Percentiles rank a stretch among this genome's conserved stretches.
Evolutionary conservation across 2,888 invertebrate genomes (phyloP).

Genomic region (Merodon equestris): DNA sequence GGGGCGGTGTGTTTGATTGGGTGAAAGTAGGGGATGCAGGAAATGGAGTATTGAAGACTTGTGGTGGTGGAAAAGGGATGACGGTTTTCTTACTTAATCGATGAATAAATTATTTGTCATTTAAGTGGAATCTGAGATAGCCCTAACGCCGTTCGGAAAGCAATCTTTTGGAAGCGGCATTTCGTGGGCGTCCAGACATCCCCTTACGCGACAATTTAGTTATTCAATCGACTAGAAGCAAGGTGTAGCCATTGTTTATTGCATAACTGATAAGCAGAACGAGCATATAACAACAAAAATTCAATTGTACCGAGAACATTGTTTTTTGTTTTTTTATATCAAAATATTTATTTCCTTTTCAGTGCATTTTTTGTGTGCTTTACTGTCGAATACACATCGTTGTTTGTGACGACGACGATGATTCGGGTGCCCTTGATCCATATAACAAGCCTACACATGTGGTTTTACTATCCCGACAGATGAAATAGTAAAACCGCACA

Average conservation of each 20-base stretch:
- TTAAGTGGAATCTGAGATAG: constrained; percentile 32
- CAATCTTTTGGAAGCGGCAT: too few relatives aligned
- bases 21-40: not conserved
- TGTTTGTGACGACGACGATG: constrained; percentile 9
- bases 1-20: constrained; percentile 17
- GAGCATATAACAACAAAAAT: constrained; percentile 69
- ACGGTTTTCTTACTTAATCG: constrained; percentile 54
- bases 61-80: too few relatives aligned
- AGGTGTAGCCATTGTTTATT: constrained; percentile 62
- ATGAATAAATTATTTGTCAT: constrained; percentile 66
- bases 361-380: constrained; percentile 11
- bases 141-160: too few relatives aligned
- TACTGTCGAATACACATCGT: too few relatives aligned
- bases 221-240: constrained; percentile 65
- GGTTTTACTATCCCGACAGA: constrained; percentile 11
- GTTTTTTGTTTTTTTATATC: constrained; percentile 30
- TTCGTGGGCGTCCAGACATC: constrained; percentile 4
- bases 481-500: constrained; percentile 32
- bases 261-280: constrained; percentile 63
- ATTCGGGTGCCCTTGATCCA: constrained; percentile 2
- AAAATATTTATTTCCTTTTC: constrained; percentile 9
- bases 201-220: constrained; percentile 58
- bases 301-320: constrained; percentile 66
- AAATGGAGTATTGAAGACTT: too few relatives aligned
- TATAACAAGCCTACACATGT: constrained; percentile 3